A percentile compares a stretch with the other conserved stretches of the same genome.
Evolutionary conservation across 2,113 vertebrate genomes (phyloP).

Genomic region (Monarcha castaneiventris): DNA sequence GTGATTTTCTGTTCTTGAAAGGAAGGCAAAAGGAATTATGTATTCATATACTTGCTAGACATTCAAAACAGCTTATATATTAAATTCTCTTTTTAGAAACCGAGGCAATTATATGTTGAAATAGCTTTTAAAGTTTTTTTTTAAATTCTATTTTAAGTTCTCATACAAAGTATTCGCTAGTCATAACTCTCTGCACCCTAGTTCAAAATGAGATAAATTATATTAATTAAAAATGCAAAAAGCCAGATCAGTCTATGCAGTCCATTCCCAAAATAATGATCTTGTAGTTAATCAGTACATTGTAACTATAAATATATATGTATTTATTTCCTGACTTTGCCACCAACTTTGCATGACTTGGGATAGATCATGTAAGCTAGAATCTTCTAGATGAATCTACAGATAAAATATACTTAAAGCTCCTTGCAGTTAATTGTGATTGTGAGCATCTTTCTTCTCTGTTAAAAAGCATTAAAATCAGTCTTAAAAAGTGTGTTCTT

Average conservation of each 20-base stretch:
- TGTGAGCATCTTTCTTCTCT: not conserved
- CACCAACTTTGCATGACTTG: not conserved
- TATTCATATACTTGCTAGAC: not conserved
- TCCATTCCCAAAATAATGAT: slow-evolving; percentile 22
- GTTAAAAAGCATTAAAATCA: not conserved
- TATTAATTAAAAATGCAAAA: slow-evolving; percentile 52
- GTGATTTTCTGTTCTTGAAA: not conserved
- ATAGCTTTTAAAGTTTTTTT: not conserved
- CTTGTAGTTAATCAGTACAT: not conserved
- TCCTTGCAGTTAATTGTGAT: not conserved
- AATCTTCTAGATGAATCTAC: not conserved
- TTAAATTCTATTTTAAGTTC: slow-evolving; percentile 12
- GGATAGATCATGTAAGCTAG: not conserved
- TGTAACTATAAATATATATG: slow-evolving; percentile 1
- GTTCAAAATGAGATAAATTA: slow-evolving; percentile 32
- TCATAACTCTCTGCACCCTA: not conserved
- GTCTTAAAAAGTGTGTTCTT: not conserved
- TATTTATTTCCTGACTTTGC: slow-evolving; percentile 8
- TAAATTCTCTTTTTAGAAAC: not conserved
- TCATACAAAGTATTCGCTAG: not conserved
- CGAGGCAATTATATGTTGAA: not conserved
- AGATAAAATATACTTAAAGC: not conserved
- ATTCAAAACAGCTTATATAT: not conserved
- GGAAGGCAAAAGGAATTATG: not conserved
- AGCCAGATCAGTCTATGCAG: not conserved